A percentile compares a stretch with the other conserved stretches of the same genome.
Evolutionary conservation across 2,888 invertebrate genomes (phyloP).

Genomic region (Lymantria monacha): DNA sequence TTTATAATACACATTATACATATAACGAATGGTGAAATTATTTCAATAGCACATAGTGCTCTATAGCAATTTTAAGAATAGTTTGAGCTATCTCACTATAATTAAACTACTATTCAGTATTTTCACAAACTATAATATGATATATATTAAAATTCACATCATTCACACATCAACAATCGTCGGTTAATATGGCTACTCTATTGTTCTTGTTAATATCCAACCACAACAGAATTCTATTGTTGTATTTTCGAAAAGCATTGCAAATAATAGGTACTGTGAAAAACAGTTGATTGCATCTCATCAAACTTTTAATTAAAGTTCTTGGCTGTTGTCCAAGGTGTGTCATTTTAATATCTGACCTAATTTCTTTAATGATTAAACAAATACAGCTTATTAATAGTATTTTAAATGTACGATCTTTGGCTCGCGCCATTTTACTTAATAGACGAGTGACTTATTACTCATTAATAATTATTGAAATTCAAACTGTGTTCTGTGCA

Average conservation of each 20-base stretch:
- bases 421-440: conserved; percentile 20
- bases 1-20: no score
- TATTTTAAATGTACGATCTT: conserved; percentile 8
- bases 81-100: no score
- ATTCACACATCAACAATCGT: conserved; percentile 26
- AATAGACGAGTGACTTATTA: conserved; percentile 4
- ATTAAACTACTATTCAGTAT: no score
- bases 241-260: conserved; percentile 11
- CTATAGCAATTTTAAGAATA: no score
- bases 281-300: conserved; percentile 34
- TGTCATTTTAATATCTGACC: conserved; percentile 32
- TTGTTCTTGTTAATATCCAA: conserved; percentile 22
- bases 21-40: no score
- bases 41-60: no score
- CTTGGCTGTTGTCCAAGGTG: conserved; percentile 44
- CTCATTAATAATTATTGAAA: conserved; percentile 24
- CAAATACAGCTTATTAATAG: conserved; percentile 23
- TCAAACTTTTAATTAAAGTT: conserved; percentile 39
- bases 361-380: conserved; percentile 36
- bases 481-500: conserved; percentile 27
- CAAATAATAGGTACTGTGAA: conserved; percentile 39
- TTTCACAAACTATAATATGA: background rate
- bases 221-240: conserved; percentile 19
- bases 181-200: conserved; percentile 10
- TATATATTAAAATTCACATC: conserved; percentile 9